Conservation (phyloP, 2,888 invertebrate species). For the Graphium colonna region DNA sequence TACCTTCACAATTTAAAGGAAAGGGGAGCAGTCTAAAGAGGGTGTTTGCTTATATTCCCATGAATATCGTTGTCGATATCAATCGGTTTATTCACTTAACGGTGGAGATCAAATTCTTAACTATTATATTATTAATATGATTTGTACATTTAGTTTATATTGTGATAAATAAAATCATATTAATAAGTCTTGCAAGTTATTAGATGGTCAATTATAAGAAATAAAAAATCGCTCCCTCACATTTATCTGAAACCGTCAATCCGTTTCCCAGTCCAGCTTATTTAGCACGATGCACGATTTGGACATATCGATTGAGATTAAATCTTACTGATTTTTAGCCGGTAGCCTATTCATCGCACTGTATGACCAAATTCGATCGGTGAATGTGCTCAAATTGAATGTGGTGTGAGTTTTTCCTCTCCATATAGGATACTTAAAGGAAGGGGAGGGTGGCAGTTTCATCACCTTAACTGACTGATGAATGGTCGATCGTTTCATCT, state of each 20-base stretch:
- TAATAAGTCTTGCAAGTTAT: too few species aligned
- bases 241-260: too few species aligned
- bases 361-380: conserved; percentile 16
- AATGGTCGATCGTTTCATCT: conserved; percentile 71
- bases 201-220: too few species aligned
- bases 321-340: background rate
- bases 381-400: conserved; percentile 49
- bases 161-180: too few species aligned
- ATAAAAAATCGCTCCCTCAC: too few species aligned
- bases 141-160: too few species aligned
- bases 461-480: conserved; percentile 73
- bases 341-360: background rate
- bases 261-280: background rate
- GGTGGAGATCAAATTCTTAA: background rate
- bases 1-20: conserved; percentile 71
- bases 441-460: conserved; percentile 55
- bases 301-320: background rate
- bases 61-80: conserved; percentile 42
- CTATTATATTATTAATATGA: too few species aligned
- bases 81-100: conserved; percentile 2
- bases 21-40: conserved; percentile 69
- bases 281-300: background rate
- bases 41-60: conserved; percentile 55
- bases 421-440: conserved; percentile 52
- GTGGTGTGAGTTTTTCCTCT: conserved; percentile 59